Base-by-base conservation (phyloP, 2,888 invertebrate genomes). In the Dryocosmus kuriphilus region DNA sequence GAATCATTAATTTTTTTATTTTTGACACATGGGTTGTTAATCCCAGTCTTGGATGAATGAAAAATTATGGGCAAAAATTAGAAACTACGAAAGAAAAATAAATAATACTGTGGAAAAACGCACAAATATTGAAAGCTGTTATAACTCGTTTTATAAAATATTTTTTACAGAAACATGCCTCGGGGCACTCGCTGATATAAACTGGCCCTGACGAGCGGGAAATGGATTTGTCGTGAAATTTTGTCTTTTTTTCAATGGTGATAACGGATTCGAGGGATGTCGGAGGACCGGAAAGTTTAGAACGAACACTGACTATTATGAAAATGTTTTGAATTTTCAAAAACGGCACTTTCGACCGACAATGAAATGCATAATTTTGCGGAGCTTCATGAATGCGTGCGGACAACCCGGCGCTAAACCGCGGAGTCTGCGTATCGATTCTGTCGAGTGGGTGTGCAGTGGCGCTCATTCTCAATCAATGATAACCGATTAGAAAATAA, bases 381-480 rank as follows among this genome's bases (percentile, higher is more conserved):
- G n/a, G 71, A 75, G 77, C 63, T 76, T 30, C 51, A 38, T 61
- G 61, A 30, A 35, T 71, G 27, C 51, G 61, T 67, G 71, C 24
- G 61, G 76, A 55, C 27, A 71, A 55, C 73, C 76, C 76, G 38
- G 77, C 77, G 71, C 71, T 41, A 78, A 78, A 65, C 79, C 76
- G 41, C 61, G 77, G 80, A 81, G 79, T 77, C 79, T 80, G 80
- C 77, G 79, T 82, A 82, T 82, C 82, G 82, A 82, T 82, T 82
- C 79, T 78, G 78, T 76, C 62, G 76, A 79, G 77, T 71, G 77
- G 78, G 77, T 76, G 77, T 63, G 75, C 83, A 86, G 82, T 83
- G 83, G 80, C 80, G 82, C 82, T 84, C 82, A 78, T 79, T 81
- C 79, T 9, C 60, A n/a, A 38, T 30, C 30, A 30, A 71, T 71